Evolutionary conservation across 2,113 vertebrate genomes (phyloP).

Genomic region (Leptobrachium leishanense): DNA sequence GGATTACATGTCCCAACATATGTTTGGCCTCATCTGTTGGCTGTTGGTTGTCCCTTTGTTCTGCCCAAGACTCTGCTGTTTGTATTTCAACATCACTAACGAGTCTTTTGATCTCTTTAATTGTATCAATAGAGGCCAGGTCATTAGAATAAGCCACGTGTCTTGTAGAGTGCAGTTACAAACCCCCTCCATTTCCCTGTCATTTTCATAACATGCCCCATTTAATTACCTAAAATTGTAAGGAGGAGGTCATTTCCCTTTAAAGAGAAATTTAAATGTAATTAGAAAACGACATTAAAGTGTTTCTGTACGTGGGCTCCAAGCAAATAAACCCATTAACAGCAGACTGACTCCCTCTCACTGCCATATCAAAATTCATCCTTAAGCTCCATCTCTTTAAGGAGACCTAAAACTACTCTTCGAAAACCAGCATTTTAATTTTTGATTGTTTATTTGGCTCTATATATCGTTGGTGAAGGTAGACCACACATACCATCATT

Average conservation of each 20-base stretch:
- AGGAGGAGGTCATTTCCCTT: not conserved
- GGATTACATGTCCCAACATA: not conserved
- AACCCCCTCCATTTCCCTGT: not conserved
- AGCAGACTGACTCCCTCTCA: too few relatives aligned
- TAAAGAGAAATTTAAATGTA: not conserved
- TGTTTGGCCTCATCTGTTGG: not conserved
- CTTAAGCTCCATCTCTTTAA: too few relatives aligned
- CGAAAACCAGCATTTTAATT: too few relatives aligned
- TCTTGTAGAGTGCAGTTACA: not conserved
- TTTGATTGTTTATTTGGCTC: too few relatives aligned
- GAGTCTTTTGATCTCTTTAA: not conserved
- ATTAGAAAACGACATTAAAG: too few relatives aligned
- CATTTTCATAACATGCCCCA: not conserved
- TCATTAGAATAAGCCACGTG: not conserved
- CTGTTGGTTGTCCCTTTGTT: not conserved
- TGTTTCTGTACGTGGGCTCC: too few relatives aligned
- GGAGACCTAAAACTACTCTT: too few relatives aligned
- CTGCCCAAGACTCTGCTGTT: not conserved
- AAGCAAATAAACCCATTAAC: too few relatives aligned
- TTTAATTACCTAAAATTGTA: not conserved
- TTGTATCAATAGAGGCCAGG: not conserved
- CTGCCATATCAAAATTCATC: too few relatives aligned
- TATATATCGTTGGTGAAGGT: too few relatives aligned
- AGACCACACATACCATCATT: too few relatives aligned
- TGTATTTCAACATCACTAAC: not conserved